Percentiles rank a stretch among this genome's conserved stretches.
These are phyloP conservation scores for Parochlus steinenii DNA, from an alignment of 2,888 invertebrate genomes.

Conservation along the genomic window DNA sequence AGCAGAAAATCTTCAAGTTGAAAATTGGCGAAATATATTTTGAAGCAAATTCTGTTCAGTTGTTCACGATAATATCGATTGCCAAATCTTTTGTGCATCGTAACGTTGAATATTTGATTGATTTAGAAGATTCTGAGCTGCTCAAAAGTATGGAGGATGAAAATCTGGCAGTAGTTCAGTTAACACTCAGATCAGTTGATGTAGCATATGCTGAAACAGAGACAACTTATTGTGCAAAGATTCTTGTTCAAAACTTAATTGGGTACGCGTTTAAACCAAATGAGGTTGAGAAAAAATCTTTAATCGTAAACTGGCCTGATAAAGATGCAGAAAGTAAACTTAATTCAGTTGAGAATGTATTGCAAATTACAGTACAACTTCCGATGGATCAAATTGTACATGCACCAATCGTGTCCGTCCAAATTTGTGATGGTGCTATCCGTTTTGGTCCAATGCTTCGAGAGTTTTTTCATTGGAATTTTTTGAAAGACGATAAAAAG, in stretches of 20 bases:
- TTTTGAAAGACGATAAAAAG: neutral
- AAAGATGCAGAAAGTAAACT: neutral
- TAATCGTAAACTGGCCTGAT: constrained; percentile 2
- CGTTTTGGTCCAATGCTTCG: constrained; percentile 47
- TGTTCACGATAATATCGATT: neutral
- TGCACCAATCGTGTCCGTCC: constrained; percentile 33
- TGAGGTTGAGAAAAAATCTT: constrained; percentile 8
- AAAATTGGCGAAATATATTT: constrained; percentile 4
- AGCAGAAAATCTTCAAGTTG: constrained; percentile 6
- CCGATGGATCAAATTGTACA: constrained; percentile 19
- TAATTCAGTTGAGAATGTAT: constrained; percentile 4
- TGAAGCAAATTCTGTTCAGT: constrained; percentile 12
- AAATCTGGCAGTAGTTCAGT: constrained; percentile 9
- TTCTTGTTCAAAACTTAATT: constrained; percentile 2
- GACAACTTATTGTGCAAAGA: neutral
- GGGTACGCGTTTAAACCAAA: constrained; percentile 5
- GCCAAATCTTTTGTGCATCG: neutral
- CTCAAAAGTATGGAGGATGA: too few species aligned
- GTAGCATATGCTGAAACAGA: neutral
- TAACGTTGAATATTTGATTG: constrained; percentile 1
- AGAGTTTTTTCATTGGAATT: constrained; percentile 43
- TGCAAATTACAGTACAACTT: constrained; percentile 10
- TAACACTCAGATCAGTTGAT: neutral
- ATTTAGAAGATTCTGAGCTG: constrained; percentile 1
- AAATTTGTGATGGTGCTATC: constrained; percentile 33